A percentile compares a stretch with the other conserved stretches of the same genome.
Evolutionary conservation across 2,888 invertebrate genomes (phyloP).

Genomic region (Mellilla xanthometata): DNA sequence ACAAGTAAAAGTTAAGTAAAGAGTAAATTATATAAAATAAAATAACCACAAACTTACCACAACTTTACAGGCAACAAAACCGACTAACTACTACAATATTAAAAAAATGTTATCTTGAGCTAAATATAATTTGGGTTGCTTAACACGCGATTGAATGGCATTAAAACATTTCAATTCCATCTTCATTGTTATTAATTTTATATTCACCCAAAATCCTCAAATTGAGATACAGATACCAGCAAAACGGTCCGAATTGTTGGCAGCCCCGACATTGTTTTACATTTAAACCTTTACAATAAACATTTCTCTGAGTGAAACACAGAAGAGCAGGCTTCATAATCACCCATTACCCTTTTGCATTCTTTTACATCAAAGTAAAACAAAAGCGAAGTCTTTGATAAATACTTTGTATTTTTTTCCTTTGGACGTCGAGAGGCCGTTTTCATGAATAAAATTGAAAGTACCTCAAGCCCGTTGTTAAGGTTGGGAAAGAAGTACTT

Average conservation of each 20-base stretch:
- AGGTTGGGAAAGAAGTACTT: not conserved
- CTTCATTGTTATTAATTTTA: too few species aligned
- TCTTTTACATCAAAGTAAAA: slow-evolving; percentile 31
- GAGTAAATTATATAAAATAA: too few species aligned
- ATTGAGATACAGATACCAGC: not conserved
- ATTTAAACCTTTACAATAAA: slow-evolving; percentile 21
- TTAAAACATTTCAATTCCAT: too few species aligned
- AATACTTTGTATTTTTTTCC: slow-evolving; percentile 35
- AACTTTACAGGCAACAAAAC: too few species aligned
- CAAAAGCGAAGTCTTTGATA: slow-evolving; percentile 32
- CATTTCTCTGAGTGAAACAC: slow-evolving; percentile 20
- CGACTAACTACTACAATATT: too few species aligned
- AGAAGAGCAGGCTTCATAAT: slow-evolving; percentile 23
- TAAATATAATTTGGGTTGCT: too few species aligned
- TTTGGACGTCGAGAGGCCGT: slow-evolving; percentile 12
- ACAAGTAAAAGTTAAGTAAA: too few species aligned
- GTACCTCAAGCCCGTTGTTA: not conserved
- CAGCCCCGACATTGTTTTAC: slow-evolving; percentile 13
- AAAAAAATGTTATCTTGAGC: too few species aligned
- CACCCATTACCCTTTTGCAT: slow-evolving; percentile 31
- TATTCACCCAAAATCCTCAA: not conserved
- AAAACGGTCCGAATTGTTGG: slow-evolving; percentile 9
- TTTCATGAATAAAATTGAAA: slow-evolving; percentile 14
- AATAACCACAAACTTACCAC: too few species aligned
- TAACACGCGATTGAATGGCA: too few species aligned